Percentiles rank a stretch among this genome's conserved stretches.
These are phyloP conservation scores for Percopsis transmontana DNA, from an alignment of 2,113 vertebrate species.

Conservation along the genomic window DNA sequence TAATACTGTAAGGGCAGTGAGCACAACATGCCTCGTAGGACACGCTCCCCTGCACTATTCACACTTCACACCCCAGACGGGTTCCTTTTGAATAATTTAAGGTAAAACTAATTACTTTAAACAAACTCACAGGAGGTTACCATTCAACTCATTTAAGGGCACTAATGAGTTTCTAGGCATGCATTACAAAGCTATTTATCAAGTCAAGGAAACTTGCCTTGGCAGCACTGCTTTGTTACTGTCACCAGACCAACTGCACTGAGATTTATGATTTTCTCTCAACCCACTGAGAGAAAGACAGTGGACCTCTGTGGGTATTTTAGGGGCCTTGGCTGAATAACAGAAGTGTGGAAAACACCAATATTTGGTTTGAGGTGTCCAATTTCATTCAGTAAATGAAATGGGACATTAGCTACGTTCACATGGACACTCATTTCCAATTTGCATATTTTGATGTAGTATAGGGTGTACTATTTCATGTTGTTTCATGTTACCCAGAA, in stretches of 20 bases:
- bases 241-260: slow-evolving; percentile 11
- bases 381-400: not conserved
- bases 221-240: slow-evolving; percentile 32
- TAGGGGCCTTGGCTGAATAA: not conserved
- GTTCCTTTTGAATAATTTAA: slow-evolving; percentile 56
- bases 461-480: no score
- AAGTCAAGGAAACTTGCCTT: slow-evolving; percentile 38
- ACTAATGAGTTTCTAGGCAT: slow-evolving; percentile 62
- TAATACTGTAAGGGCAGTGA: not conserved
- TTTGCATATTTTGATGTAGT: no score
- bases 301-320: not conserved
- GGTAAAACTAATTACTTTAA: slow-evolving; percentile 58
- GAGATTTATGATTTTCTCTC: slow-evolving; percentile 17
- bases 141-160: slow-evolving; percentile 50
- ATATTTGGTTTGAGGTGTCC: slow-evolving; percentile 11
- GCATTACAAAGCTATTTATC: slow-evolving; percentile 57
- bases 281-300: not conserved
- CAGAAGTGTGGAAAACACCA: not conserved
- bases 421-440: no score
- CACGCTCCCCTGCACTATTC: slow-evolving; percentile 8
- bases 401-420: not conserved
- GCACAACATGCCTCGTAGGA: not conserved
- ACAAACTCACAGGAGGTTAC: slow-evolving; percentile 46
- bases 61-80: slow-evolving; percentile 47
- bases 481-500: no score